phyloP scores from a whole-genome alignment of 2,797 vertebrate species.

The Salmo trutta region DNA sequence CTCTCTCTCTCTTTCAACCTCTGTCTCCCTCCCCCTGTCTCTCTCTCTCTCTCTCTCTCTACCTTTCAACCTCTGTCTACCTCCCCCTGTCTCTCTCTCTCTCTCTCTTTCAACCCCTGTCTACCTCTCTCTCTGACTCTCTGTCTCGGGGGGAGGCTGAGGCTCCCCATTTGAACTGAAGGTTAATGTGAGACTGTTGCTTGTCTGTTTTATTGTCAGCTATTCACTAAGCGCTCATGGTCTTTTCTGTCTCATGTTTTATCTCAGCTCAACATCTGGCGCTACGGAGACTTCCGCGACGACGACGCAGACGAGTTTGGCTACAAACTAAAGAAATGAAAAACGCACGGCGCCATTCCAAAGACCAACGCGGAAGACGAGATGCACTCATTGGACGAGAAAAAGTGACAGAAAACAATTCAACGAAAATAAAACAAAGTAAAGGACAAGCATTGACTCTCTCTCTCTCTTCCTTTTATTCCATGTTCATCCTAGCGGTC shows the following conservation, averaged over 20 bases:
- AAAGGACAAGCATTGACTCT: constrained; percentile 68
- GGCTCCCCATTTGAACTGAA: constrained; percentile 32
- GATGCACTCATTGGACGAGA: constrained; percentile 59
- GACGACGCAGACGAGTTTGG: constrained; percentile 95
- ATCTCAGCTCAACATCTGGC: constrained; percentile 91
- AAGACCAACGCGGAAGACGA: constrained; percentile 71
- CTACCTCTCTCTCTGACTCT: neutral
- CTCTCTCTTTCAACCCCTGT: neutral
- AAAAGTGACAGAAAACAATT: constrained; percentile 17
- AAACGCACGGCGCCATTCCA: constrained; percentile 73
- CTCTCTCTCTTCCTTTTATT: constrained; percentile 41
- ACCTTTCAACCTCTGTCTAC: no score
- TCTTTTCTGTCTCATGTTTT: constrained; percentile 1
- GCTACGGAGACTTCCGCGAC: constrained; percentile 93
- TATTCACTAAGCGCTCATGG: neutral
- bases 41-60: no score
- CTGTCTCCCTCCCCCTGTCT: neutral
- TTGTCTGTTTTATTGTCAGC: constrained; percentile 4
- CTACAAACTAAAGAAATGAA: constrained; percentile 81
- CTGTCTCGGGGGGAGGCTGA: constrained; percentile 17
- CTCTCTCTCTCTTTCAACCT: neutral
- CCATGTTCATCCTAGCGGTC: constrained; percentile 48
- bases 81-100: no score
- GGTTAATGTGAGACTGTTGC: constrained; percentile 5
- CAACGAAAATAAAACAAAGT: constrained; percentile 37